Conservation (phyloP, 2,113 vertebrate species). For the Halcyon senegalensis region DNA sequence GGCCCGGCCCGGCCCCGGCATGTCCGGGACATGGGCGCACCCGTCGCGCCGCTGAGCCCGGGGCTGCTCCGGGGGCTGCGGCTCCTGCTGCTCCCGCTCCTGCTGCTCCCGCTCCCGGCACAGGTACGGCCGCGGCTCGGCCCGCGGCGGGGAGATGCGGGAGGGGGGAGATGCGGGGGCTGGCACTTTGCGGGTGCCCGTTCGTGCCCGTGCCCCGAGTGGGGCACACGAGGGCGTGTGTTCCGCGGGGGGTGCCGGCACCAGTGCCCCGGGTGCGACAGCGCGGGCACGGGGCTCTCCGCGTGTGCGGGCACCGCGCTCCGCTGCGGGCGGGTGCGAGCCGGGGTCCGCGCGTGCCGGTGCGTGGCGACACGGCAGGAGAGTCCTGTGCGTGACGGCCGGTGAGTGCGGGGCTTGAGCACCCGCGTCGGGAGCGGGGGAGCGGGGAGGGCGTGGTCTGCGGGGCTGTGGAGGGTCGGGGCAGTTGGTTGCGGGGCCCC, state of each 20-base stretch:
- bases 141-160: neutral
- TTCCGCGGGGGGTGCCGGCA: no score
- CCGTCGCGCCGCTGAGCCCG: neutral
- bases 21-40: neutral
- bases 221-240: no score
- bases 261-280: neutral
- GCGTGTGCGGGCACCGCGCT: neutral
- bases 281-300: neutral
- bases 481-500: neutral
- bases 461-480: no score
- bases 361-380: neutral
- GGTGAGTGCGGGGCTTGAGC: neutral
- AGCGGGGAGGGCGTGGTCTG: rapidly evolving
- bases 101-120: neutral
- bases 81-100: neutral
- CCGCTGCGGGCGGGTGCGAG: neutral
- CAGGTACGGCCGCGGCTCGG: neutral
- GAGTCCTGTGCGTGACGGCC: neutral
- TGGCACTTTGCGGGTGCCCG: neutral
- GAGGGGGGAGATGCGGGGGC: neutral
- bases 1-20: neutral
- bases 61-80: neutral
- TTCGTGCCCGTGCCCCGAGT: neutral
- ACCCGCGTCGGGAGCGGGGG: rapidly evolving
- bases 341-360: neutral